A percentile compares a stretch with the other conserved stretches of the same genome.
Evolutionary conservation across 2,797 vertebrate species (phyloP).

Genomic region (Meriones psammophilus): DNA sequence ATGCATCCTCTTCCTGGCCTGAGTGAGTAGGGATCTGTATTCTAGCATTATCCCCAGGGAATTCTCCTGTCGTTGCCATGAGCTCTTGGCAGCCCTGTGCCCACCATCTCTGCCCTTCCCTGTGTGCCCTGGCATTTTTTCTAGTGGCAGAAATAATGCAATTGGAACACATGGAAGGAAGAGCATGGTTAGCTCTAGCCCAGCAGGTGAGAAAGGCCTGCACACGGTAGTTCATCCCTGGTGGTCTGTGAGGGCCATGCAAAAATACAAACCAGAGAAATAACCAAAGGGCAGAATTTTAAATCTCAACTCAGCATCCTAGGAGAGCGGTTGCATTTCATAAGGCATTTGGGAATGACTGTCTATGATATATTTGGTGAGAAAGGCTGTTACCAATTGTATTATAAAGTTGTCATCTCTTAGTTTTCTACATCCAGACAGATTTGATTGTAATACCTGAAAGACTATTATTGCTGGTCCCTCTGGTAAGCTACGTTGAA

Average conservation of each 20-base stretch:
- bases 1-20: neutral
- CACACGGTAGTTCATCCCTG: rapidly evolving
- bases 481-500: conserved; percentile 6
- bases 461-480: neutral
- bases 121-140: neutral
- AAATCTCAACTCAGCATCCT: neutral
- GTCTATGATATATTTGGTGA: neutral
- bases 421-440: conserved; percentile 3
- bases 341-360: neutral
- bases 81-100: neutral
- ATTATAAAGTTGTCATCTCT: conserved; percentile 17
- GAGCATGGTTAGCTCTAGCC: neutral
- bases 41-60: neutral
- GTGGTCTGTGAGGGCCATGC: neutral
- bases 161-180: neutral
- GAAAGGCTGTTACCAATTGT: neutral
- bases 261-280: neutral
- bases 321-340: neutral
- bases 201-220: neutral
- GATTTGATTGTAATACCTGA: conserved; percentile 1
- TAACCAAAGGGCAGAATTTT: neutral
- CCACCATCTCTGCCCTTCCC: neutral
- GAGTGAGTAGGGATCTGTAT: neutral
- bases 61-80: neutral
- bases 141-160: neutral